These are phyloP conservation scores for Alosa alosa DNA, from an alignment of 2,113 vertebrate species.

Conservation along the genomic window DNA sequence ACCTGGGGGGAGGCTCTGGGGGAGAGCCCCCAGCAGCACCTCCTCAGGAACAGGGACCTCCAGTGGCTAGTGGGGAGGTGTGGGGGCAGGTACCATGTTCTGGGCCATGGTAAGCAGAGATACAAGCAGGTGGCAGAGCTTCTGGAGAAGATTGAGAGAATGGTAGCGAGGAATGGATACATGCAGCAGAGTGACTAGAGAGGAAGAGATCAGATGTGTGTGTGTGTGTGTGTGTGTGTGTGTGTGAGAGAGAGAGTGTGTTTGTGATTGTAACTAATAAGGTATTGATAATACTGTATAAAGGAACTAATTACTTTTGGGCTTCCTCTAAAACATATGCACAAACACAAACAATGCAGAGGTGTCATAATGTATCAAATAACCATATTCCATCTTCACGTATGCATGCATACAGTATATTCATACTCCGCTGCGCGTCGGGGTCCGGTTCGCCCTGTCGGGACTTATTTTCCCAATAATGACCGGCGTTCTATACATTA, in stretches of 20 bases:
- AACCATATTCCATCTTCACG: background rate
- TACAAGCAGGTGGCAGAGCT: conserved; percentile 38
- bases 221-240: background rate
- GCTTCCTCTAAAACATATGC: background rate
- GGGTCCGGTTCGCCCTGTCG: too few species aligned
- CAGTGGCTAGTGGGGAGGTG: conserved; percentile 58
- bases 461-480: too few species aligned
- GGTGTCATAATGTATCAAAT: too few species aligned
- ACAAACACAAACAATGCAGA: background rate
- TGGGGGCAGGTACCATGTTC: conserved; percentile 55
- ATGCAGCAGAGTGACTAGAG: conserved; percentile 43
- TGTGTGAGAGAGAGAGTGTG: background rate
- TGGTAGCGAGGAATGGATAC: conserved; percentile 46
- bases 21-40: conserved; percentile 63
- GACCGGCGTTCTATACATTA: too few species aligned
- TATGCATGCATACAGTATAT: background rate
- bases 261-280: background rate
- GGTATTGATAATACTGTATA: background rate
- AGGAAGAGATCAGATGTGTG: conserved; percentile 23
- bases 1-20: conserved; percentile 68
- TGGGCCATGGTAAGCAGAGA: conserved; percentile 50
- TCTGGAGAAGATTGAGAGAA: conserved; percentile 59
- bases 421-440: too few species aligned
- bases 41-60: conserved; percentile 63
- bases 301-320: background rate